Evolutionary conservation across 2,797 vertebrate species (phyloP), one percentile per base, ranked within the genome.

Genomic region (Avahi laniger): DNA sequence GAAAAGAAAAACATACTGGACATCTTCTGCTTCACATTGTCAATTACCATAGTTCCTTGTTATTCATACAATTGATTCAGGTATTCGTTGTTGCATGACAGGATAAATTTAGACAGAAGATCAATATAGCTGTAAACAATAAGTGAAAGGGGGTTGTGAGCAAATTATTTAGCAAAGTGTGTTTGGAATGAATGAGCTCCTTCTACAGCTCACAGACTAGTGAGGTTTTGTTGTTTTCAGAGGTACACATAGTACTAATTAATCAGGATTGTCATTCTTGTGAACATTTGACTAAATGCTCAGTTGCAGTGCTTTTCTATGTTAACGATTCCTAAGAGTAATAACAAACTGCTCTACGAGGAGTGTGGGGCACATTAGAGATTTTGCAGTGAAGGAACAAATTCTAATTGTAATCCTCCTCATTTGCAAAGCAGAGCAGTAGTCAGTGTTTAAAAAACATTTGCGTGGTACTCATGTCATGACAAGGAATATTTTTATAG

Each of bases 1-100:
- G 95, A 98, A 98, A 87, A 93, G 90, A 59, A 98, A 98, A 98
- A 94, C 88, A 86, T 93, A 17, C 92, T 93, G 91, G 95, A 96
- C 91, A 79, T 96, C 54, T 91, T 89, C 63, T 69, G 59, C 57
- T 88, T 95, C 69, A 33, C n/a, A 86, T 75, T 91, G 69, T 94
- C 95, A 84, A 43, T 97, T 80, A 78, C 91, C 63, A 70, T 92
- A 96, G 94, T 84, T 91, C 73, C 94, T 79, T 97, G 82, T 97
- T 96, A 95, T 95, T 97, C 98, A 73, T 86, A 94, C 79, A 96
- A 11, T 95, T 98, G 88, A 91, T 98, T 98, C 94, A 94, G 94
- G 73, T 97, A 94, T 89, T 97, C 95, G 83, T 95, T 97, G 94
- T 94, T 97, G 91, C 76, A 70, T 97, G 96, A 89, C 90, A 96